These are phyloP conservation scores for Epirrita christyi DNA, from an alignment of 2,888 invertebrate species.

Conservation along the genomic window DNA sequence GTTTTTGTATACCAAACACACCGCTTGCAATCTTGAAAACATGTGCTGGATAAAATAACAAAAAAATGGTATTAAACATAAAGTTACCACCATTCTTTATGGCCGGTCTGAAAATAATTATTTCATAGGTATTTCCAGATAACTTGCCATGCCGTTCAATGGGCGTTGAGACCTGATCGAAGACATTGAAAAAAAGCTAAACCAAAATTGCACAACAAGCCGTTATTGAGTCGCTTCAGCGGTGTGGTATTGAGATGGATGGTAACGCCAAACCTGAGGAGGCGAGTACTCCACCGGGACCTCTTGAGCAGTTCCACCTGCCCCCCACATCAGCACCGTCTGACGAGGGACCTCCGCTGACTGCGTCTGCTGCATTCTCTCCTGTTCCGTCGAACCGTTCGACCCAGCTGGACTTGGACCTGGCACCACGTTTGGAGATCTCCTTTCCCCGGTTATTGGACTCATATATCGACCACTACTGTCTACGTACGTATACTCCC, in stretches of 20 bases:
- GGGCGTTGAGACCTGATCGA: slow-evolving; percentile 2
- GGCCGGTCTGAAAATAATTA: too few relatives aligned
- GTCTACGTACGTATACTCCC: slow-evolving; percentile 85
- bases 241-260: slow-evolving; percentile 79
- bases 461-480: slow-evolving; percentile 84
- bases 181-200: slow-evolving; percentile 28
- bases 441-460: slow-evolving; percentile 86
- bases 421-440: slow-evolving; percentile 85
- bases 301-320: slow-evolving; percentile 77
- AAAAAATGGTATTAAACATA: too few relatives aligned
- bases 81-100: too few relatives aligned
- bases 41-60: too few relatives aligned
- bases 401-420: slow-evolving; percentile 78
- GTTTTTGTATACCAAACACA: too few relatives aligned
- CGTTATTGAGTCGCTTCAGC: slow-evolving; percentile 79
- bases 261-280: slow-evolving; percentile 82
- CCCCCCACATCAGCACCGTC: slow-evolving; percentile 97
- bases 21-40: too few relatives aligned
- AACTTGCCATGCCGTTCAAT: slow-evolving; percentile 3
- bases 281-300: slow-evolving; percentile 78
- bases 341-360: slow-evolving; percentile 89
- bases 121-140: not conserved
- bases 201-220: slow-evolving; percentile 59
- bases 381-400: slow-evolving; percentile 73
- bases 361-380: slow-evolving; percentile 68